Conservation (phyloP, 2,888 invertebrate genomes). For the Dasypogon diadema region DNA sequence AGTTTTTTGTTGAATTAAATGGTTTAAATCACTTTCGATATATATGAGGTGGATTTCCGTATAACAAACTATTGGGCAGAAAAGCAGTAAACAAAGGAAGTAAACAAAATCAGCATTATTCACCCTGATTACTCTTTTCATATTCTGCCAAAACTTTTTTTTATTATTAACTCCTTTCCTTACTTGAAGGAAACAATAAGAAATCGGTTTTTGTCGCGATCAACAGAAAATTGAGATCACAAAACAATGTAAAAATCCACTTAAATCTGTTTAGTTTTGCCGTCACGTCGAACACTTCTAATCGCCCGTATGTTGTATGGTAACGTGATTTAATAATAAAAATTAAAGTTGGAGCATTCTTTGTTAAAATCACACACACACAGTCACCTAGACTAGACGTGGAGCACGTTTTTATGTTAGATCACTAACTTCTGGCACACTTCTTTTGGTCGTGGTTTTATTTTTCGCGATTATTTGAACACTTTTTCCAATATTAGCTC, state of each 20-base stretch:
- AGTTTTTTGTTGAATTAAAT: constrained; percentile 37
- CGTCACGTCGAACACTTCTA: constrained; percentile 19
- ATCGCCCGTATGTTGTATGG: not conserved
- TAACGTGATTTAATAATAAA: constrained; percentile 7
- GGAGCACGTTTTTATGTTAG: constrained; percentile 5
- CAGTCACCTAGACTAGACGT: not conserved
- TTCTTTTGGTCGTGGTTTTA: not conserved
- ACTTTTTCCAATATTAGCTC: not conserved
- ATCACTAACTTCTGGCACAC: constrained; percentile 7
- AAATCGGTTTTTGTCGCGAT: not conserved
- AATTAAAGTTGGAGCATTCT: constrained; percentile 9
- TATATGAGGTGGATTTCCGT: not conserved
- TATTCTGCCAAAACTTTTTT: constrained; percentile 19
- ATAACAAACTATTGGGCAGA: not conserved
- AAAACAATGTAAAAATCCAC: constrained; percentile 31
- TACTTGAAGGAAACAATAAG: not conserved
- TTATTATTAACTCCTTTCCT: not conserved
- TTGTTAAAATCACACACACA: constrained; percentile 13
- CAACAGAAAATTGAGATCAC: not conserved
- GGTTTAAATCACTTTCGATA: constrained; percentile 21
- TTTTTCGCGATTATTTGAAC: not conserved
- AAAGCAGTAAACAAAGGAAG: constrained; percentile 17
- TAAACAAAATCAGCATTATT: constrained; percentile 26
- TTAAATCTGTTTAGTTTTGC: not conserved
- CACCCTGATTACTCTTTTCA: constrained; percentile 19